phyloP scores from a whole-genome alignment of 1,140 invertebrate species.

The Drosophila kikkawai region DNA sequence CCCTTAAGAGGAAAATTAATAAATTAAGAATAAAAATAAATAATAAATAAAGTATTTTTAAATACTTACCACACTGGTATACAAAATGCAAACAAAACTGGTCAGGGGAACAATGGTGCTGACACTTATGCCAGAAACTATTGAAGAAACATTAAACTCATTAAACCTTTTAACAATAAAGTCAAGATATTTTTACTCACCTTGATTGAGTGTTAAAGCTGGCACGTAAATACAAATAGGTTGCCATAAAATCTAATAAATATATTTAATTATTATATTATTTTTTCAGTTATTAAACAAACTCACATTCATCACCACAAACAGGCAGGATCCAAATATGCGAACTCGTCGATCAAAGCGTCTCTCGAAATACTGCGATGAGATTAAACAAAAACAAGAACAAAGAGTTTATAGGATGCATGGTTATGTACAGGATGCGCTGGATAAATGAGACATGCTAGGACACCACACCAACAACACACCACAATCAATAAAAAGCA shows the following conservation, averaged over 20 bases:
- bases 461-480: background rate
- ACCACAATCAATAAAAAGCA: constrained; percentile 36
- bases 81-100: constrained; percentile 92
- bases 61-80: constrained; percentile 90
- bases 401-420: constrained; percentile 13
- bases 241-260: constrained; percentile 86
- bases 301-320: constrained; percentile 89
- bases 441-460: background rate
- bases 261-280: background rate
- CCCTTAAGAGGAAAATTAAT: constrained; percentile 86
- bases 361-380: constrained; percentile 90
- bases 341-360: constrained; percentile 90
- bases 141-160: constrained; percentile 27
- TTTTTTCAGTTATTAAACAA: too few species aligned
- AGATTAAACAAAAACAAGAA: constrained; percentile 26
- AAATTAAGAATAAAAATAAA: too few species aligned
- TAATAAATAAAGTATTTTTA: too few species aligned
- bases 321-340: constrained; percentile 90
- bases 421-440: constrained; percentile 39
- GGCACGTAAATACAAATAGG: constrained; percentile 93
- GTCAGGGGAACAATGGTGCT: constrained; percentile 89
- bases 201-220: constrained; percentile 91
- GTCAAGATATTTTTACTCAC: constrained; percentile 62
- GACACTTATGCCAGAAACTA: constrained; percentile 90
- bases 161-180: background rate